Evolutionary conservation across 2,888 invertebrate species (phyloP), one percentile per base, ranked within the genome.

Genomic region (Drosophila borborema): DNA sequence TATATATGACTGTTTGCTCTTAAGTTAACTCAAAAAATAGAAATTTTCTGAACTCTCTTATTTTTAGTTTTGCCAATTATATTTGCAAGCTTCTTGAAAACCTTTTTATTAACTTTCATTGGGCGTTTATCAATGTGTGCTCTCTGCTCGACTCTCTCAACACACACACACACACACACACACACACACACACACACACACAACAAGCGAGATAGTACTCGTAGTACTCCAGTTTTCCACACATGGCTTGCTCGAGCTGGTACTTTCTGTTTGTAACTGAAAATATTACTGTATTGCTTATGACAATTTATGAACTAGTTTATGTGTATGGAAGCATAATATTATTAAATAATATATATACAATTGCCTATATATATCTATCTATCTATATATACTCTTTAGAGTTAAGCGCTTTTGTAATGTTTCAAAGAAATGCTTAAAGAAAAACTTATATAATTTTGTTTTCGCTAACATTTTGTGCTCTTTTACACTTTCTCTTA

Each of bases 361-460:
- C 31, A 56, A 43, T 60, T 55, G 28, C 55, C 46, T 66, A 66
- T 64, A 54, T 46, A 46, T 63, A 56, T 48, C 59, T 71, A 67
- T 72, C 61, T 71, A 67, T 72, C 74, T 66, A 63, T 18, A 53
- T 53, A 55, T 54, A 38, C 54, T 56, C 65, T 71, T 61, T 78
- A 82, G 72, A 68, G 71, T 70, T 81, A 79, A 82, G 71, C 74
- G 85, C 88, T 88, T 83, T 83, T 81, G 80, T 88, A 83, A 85
- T 86, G 80, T 78, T 81, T 72, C 74, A 77, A 79, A 74, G 72
- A 77, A 84, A 77, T 54, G 71, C 64, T 80, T 81, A 64, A 71
- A 70, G 61, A n/a, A 48, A 16, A 8, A 14, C 34, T 16, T 16
- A 6, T 54, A 14, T 38, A 14, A 41, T 68, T 68, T 59, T 49